Base-by-base conservation (phyloP, 1,140 invertebrate species). In the Dryas iulia region DNA sequence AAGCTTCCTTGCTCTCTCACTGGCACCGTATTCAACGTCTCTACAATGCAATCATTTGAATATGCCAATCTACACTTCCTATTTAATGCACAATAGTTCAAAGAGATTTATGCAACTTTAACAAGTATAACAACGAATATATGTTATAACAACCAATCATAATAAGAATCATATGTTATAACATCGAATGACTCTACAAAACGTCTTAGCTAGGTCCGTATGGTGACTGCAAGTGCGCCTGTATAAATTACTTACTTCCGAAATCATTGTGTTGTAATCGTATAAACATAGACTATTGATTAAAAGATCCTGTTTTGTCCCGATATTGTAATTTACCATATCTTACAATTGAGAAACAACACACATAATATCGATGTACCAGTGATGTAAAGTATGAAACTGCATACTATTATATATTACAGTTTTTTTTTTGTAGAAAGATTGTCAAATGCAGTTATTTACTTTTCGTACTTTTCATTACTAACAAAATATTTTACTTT, bases 211-310 rank as follows among this genome's bases (percentile, higher is more conserved):
- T 21, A 3, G 39, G 14, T 21, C 14, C 18, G 25, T 62, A 30
- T 53, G 59, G 21, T 53, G 59, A 30, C 59, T 10, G 39, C 59
- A 39, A 62, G 39, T 62, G 14, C 59, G 12, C 2, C n/a, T 53
- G 63, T 58, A 67, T 70, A 59, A 63, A 73, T 73, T 62, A 69
- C 63, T 66, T 56, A 69, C 66, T 70, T 73, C 72, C 72, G 67
- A 62, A 73, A 73, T 54, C 59, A 56, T 70, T 73, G 59, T 73
- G 26, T 66, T 70, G 33, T 59, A 28, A 53, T 70, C 39, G 56
- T 59, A 58, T 53, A 57, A 65, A 12, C 52, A 26, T 26, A 57
- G 28, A 57, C 26, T 72, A 47, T 65, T 60, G 53, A 54, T 63
- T 67, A 12, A 21, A 59, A 59, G 35, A 59, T 35, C 21, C 53